Conservation (phyloP, 1,140 invertebrate species). For the Drosophila asahinai region DNA sequence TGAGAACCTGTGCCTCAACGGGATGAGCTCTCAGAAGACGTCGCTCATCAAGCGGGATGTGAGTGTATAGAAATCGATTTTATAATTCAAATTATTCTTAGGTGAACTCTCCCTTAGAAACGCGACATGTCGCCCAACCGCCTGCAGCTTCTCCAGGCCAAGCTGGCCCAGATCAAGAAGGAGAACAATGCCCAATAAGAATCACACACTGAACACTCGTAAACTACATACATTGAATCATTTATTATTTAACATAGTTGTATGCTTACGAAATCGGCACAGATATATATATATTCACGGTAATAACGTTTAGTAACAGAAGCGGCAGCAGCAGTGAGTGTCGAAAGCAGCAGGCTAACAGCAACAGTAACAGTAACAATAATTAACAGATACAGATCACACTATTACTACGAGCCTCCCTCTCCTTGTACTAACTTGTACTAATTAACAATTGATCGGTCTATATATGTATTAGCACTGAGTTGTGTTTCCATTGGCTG, state of each 20-base stretch:
- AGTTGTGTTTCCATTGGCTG: slow-evolving; percentile 64
- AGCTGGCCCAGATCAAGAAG: slow-evolving; percentile 82
- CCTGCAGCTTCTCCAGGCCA: slow-evolving; percentile 81
- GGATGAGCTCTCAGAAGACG: slow-evolving; percentile 77
- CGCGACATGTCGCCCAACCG: slow-evolving; percentile 82
- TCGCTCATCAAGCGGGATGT: slow-evolving; percentile 78
- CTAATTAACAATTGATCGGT: slow-evolving; percentile 56
- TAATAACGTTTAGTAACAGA: slow-evolving; percentile 62
- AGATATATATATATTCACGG: slow-evolving; percentile 66
- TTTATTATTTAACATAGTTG: slow-evolving; percentile 76
- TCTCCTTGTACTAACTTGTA: slow-evolving; percentile 50
- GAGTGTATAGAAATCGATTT: slow-evolving; percentile 13
- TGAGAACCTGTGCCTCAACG: slow-evolving; percentile 81
- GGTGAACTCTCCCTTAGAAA: slow-evolving; percentile 55
- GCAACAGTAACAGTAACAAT: slow-evolving; percentile 67
- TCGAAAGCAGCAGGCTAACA: slow-evolving; percentile 65
- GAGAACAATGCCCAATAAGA: slow-evolving; percentile 75
- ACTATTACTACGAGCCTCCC: slow-evolving; percentile 51
- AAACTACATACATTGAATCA: slow-evolving; percentile 47
- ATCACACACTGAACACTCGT: slow-evolving; percentile 29
- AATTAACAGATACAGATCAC: slow-evolving; percentile 62
- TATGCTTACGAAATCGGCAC: slow-evolving; percentile 61
- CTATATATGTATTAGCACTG: slow-evolving; percentile 68
- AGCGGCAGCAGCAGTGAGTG: slow-evolving; percentile 42
- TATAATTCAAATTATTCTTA: background rate